phyloP scores from a whole-genome alignment of 2,888 invertebrate genomes.

The Cantharis nigra region DNA sequence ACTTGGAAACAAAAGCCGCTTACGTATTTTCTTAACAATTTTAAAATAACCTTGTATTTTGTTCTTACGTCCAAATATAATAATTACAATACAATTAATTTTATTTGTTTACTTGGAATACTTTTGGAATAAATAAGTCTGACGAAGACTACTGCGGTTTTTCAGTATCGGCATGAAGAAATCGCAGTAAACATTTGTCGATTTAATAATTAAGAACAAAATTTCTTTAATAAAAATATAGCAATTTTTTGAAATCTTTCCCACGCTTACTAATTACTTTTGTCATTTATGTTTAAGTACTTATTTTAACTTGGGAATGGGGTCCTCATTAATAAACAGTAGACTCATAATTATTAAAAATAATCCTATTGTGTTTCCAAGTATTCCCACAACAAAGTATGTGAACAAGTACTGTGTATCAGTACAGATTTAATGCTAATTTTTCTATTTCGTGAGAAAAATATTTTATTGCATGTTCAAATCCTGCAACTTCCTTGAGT shows the following conservation, averaged over 20 bases:
- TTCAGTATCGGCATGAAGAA: background rate
- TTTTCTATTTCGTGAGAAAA: slow-evolving; percentile 34
- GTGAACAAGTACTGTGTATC: slow-evolving; percentile 33
- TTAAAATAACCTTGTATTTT: background rate
- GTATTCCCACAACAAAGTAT: slow-evolving; percentile 51
- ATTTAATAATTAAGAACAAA: background rate
- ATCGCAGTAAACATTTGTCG: background rate
- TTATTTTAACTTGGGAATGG: slow-evolving; percentile 49
- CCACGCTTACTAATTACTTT: slow-evolving; percentile 28
- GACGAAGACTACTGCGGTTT: background rate
- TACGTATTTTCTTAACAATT: background rate
- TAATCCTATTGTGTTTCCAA: slow-evolving; percentile 50
- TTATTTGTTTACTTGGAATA: background rate
- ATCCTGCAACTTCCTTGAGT: slow-evolving; percentile 31
- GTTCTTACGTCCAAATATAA: background rate
- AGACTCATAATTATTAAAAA: slow-evolving; percentile 55
- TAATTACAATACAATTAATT: background rate
- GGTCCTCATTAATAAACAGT: slow-evolving; percentile 55
- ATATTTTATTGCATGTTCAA: slow-evolving; percentile 33
- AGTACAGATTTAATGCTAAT: slow-evolving; percentile 29
- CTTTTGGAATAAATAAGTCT: background rate
- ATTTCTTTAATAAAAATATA: background rate
- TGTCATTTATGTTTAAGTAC: slow-evolving; percentile 11
- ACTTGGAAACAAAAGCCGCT: background rate
- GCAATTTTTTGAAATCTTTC: slow-evolving; percentile 13